These are phyloP conservation scores for Ephialtes manifestator DNA, from an alignment of 2,888 invertebrate species.

Conservation along the genomic window DNA sequence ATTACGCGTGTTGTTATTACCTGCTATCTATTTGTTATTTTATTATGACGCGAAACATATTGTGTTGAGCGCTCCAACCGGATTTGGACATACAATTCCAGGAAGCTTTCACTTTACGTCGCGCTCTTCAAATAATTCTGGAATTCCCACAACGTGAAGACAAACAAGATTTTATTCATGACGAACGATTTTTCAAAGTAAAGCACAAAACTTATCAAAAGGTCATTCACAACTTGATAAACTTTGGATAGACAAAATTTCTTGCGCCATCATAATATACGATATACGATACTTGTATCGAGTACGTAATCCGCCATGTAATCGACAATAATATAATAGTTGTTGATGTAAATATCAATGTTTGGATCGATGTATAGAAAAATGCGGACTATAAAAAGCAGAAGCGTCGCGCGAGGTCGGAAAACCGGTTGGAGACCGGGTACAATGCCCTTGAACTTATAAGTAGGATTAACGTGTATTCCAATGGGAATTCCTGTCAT, in stretches of 20 bases:
- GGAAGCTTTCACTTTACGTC: conserved; percentile 12
- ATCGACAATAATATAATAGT: neutral
- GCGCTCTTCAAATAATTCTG: neutral
- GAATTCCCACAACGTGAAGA: conserved; percentile 40
- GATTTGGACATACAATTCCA: conserved; percentile 5
- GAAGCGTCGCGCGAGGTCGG: conserved; percentile 30
- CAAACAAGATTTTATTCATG: conserved; percentile 29
- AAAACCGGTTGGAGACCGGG: conserved; percentile 71
- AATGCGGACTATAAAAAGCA: conserved; percentile 5
- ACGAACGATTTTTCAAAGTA: neutral
- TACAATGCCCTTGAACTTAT: conserved; percentile 73
- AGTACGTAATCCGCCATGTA: neutral
- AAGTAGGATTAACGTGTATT: neutral
- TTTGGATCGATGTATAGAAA: neutral
- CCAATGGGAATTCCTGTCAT: neutral
- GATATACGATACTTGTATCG: neutral
- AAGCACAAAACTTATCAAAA: conserved; percentile 23
- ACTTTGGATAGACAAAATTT: conserved; percentile 1
- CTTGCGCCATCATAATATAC: neutral
- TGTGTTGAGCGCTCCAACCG: neutral
- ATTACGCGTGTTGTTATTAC: neutral
- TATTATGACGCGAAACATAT: neutral
- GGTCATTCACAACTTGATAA: conserved; percentile 58
- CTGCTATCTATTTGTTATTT: neutral
- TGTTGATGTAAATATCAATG: neutral